phyloP scores from a whole-genome alignment of 2,797 vertebrate genomes.

The Gymnoscopelus microlampas region DNA sequence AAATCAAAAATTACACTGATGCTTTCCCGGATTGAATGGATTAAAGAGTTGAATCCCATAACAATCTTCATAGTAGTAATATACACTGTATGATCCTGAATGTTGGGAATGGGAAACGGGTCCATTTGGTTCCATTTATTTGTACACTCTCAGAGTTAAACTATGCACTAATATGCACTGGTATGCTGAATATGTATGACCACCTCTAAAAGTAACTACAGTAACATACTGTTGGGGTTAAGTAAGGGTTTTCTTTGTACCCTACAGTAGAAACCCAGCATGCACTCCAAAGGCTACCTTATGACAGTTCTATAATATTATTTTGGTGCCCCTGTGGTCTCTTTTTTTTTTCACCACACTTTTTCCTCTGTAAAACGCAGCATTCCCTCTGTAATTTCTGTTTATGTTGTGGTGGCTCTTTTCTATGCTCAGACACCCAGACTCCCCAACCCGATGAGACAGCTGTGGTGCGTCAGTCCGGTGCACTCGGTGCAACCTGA shows the following conservation, averaged over 20 bases:
- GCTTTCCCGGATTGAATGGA: too few species aligned
- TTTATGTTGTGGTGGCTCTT: slow-evolving; percentile 57
- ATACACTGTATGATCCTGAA: too few species aligned
- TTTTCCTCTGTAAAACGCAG: slow-evolving; percentile 44
- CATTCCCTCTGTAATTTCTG: slow-evolving; percentile 65
- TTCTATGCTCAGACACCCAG: slow-evolving; percentile 42
- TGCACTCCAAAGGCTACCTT: slow-evolving; percentile 47
- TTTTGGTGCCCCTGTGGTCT: slow-evolving; percentile 57
- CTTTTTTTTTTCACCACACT: slow-evolving; percentile 41
- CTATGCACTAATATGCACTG: neutral
- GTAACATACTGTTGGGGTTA: slow-evolving; percentile 13
- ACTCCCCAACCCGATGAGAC: slow-evolving; percentile 57
- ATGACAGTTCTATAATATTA: slow-evolving; percentile 62
- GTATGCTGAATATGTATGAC: slow-evolving; percentile 29
- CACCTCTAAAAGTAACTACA: slow-evolving; percentile 18
- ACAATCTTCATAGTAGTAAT: too few species aligned
- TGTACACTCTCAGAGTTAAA: too few species aligned
- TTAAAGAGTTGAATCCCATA: too few species aligned
- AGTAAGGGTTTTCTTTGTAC: slow-evolving; percentile 32
- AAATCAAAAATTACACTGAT: too few species aligned
- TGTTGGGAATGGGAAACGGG: too few species aligned
- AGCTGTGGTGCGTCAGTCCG: slow-evolving; percentile 38
- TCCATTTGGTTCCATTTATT: too few species aligned
- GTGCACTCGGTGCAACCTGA: slow-evolving; percentile 42
- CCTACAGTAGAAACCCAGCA: slow-evolving; percentile 29